Conservation (phyloP, 1,140 invertebrate genomes). For the Tigriopus japonicus region DNA sequence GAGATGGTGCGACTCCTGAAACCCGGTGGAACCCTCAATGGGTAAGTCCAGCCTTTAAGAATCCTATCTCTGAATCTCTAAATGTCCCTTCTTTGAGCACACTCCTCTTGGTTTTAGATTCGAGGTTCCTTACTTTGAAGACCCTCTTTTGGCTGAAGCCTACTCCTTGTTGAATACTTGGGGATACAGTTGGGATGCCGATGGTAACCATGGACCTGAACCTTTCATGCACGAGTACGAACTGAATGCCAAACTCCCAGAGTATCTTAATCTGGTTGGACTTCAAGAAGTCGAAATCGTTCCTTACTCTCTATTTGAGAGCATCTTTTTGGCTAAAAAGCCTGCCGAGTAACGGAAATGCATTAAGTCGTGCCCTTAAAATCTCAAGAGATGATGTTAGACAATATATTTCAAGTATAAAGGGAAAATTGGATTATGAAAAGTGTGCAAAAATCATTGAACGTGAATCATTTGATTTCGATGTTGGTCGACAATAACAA, state of each 20-base stretch:
- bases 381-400: no score
- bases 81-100: no score
- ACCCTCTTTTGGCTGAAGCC: not conserved
- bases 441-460: no score
- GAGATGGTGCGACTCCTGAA: constrained; percentile 3
- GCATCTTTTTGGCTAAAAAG: constrained; percentile 5
- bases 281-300: not conserved
- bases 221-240: constrained; percentile 8
- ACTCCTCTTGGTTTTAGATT: no score
- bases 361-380: no score
- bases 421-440: no score
- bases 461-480: no score
- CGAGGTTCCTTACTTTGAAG: constrained; percentile 5
- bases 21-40: constrained; percentile 2
- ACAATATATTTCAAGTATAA: no score
- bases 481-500: no score
- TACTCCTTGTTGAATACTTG: constrained; percentile 1
- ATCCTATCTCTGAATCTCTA: no score
- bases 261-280: not conserved
- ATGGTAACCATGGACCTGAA: constrained; percentile 7
- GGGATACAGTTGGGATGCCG: constrained; percentile 4
- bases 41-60: not conserved
- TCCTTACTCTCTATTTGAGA: constrained; percentile 1
- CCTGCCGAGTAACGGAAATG: no score
- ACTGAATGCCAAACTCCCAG: not conserved